Evolutionary conservation across 2,113 vertebrate genomes (phyloP), one percentile per base, ranked within the genome.

Genomic region (Hippocampus abdominalis): DNA sequence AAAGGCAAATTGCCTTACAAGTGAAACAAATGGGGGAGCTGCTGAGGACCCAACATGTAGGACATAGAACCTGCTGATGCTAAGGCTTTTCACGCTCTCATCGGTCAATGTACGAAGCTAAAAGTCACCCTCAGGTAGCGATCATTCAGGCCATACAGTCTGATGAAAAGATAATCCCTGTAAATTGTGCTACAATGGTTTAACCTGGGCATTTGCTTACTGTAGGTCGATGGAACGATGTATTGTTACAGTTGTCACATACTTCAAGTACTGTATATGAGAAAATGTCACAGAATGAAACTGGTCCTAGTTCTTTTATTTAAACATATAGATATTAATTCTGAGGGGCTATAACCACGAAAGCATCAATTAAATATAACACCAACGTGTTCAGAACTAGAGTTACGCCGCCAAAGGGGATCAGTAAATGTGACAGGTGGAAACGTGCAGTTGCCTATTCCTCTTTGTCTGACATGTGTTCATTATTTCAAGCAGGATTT

Each of bases 1-100:
- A 92, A 91, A 89, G 89, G 83, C 77, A 91, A 92, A 93, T 92
- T 92, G 87, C 84, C 90, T 93, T 92, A 92, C 74, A 65, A 86
- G 86, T 81, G 76, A 89, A 91, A 87, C 91, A 92, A 91, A 91
- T 87, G 88, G 88, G 89, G 74, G 81, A 82, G 87, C 83, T 81
- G 81, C 80, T 74, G 74, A 81, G 82, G 83, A 75, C 70, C 79
- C 74, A 84, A 84, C 80, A 86, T 85, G 69, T 78, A 80, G 84
- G 78, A 82, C 81, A 69, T 27, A 68, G 69, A 89, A 86, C 80
- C 83, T 90, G 91, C 89, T 91, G 89, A 92, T 84, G 81, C 56
- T 73, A 53, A 72, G 71, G 68, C 61, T 83, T 88, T 87, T 68
- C 68, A 63, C 54, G 62, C 67, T 78, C 77, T 84, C 77, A 73